Evolutionary conservation across 2,113 vertebrate genomes (phyloP), one percentile per base, ranked within the genome.

Genomic region (Holacanthus passer): DNA sequence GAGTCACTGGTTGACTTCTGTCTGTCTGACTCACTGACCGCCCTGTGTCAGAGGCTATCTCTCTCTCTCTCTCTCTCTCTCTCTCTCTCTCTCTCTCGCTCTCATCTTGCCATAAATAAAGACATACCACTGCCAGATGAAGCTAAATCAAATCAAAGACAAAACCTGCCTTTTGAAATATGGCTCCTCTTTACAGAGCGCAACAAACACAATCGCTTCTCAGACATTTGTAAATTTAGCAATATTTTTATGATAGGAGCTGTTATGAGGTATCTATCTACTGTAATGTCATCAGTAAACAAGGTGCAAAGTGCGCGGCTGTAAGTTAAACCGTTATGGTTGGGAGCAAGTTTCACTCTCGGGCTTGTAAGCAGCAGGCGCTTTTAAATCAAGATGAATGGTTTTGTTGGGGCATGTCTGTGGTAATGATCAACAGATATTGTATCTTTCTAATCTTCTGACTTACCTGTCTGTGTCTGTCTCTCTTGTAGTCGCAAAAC

Each of bases 401-500:
- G 8, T 14, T 22, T 52, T 16, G 47, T 24, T 4, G 0, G 48
- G 19, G 4, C 16, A 56, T 20, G 70, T 20, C 2, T 0, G n/a
- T 24, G n/a, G n/a, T n/a, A n/a, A n/a, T 20, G 13, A 65, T 65
- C 6, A 58, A 12, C 20, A 11, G 32, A 74, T 62, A 65, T 68
- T n/a, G 9, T 50, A 0, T 27, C 14, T 45, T 20, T 45, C 22
- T 32, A 22, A 5, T 19, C 39, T 1, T 27, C 43, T 39, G 8
- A 12, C 50, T 29, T 9, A 13, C 11, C 50, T 27, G 13, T 43
- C 27, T 48, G 20, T 70, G 0, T 74, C 29, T 83, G 58, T 89
- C 9, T 87, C n/a, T 58, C 45, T 71, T 27, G 5, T 16, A 92
- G 91, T 64, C 84, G 89, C 59, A 88, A 73, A 64, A 82, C 90